Conservation (phyloP, 2,113 vertebrate species). For the Equus quagga region DNA sequence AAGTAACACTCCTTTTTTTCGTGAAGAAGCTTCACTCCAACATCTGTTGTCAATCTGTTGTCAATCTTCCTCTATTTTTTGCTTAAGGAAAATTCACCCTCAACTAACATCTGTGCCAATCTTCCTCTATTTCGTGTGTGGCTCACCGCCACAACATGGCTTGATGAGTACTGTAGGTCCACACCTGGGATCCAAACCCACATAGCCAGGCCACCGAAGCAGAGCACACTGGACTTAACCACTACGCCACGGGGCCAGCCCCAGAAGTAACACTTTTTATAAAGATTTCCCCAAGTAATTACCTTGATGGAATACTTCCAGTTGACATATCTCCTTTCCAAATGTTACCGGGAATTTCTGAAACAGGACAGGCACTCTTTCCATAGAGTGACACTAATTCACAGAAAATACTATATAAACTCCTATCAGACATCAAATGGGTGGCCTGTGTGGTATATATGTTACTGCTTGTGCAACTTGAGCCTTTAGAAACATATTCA, state of each 20-base stretch:
- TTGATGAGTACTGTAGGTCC: too few relatives aligned
- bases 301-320: conserved; percentile 3
- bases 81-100: too few relatives aligned
- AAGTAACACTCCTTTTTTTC: not conserved
- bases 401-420: conserved; percentile 10
- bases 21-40: too few relatives aligned
- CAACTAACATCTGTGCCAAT: too few relatives aligned
- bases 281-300: conserved; percentile 46
- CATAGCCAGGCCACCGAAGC: too few relatives aligned
- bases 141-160: too few relatives aligned
- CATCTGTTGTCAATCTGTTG: too few relatives aligned
- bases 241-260: too few relatives aligned
- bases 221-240: too few relatives aligned
- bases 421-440: not conserved
- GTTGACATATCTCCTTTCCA: conserved; percentile 40
- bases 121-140: too few relatives aligned
- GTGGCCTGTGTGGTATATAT: not conserved
- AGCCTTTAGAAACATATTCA: not conserved
- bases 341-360: conserved; percentile 37
- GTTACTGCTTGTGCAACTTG: not conserved
- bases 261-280: conserved; percentile 36
- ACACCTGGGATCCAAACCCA: too few relatives aligned
- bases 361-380: conserved; percentile 19
- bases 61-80: too few relatives aligned
- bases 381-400: not conserved